Evolutionary conservation across 2,888 invertebrate species (phyloP).

Genomic region (Tuberolachnus salignus): DNA sequence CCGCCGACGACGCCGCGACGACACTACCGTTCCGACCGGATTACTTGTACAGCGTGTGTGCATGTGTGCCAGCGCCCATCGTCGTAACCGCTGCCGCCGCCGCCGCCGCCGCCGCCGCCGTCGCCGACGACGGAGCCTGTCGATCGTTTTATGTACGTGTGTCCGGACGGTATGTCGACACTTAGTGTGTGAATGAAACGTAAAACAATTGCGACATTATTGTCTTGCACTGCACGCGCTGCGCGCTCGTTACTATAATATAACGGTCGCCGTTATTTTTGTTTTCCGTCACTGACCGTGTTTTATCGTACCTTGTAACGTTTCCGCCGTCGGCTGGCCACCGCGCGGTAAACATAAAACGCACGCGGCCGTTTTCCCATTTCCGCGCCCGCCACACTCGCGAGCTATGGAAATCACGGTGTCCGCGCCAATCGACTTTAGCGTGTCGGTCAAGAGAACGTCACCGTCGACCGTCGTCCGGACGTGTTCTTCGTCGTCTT

Average conservation of each 20-base stretch:
- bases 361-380: background rate
- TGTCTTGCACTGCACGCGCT: too few relatives aligned
- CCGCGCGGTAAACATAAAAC: background rate
- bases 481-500: slow-evolving; percentile 55
- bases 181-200: background rate
- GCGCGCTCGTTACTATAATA: background rate
- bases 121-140: background rate
- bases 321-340: background rate
- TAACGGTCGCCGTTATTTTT: background rate
- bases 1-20: slow-evolving; percentile 31
- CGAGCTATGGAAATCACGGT: slow-evolving; percentile 48
- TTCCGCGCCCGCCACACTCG: background rate
- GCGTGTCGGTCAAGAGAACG: slow-evolving; percentile 57
- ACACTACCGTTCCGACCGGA: slow-evolving; percentile 42
- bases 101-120: too few relatives aligned
- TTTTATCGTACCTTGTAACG: background rate
- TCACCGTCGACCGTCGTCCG: slow-evolving; percentile 38
- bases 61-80: background rate
- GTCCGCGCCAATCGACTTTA: slow-evolving; percentile 56
- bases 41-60: slow-evolving; percentile 15
- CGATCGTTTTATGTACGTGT: background rate
- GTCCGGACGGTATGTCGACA: background rate
- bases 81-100: background rate
- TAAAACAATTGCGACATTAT: too few relatives aligned
- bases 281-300: too few relatives aligned